Evolutionary conservation across 2,888 invertebrate genomes (phyloP).

Genomic region (Unio delphinus): DNA sequence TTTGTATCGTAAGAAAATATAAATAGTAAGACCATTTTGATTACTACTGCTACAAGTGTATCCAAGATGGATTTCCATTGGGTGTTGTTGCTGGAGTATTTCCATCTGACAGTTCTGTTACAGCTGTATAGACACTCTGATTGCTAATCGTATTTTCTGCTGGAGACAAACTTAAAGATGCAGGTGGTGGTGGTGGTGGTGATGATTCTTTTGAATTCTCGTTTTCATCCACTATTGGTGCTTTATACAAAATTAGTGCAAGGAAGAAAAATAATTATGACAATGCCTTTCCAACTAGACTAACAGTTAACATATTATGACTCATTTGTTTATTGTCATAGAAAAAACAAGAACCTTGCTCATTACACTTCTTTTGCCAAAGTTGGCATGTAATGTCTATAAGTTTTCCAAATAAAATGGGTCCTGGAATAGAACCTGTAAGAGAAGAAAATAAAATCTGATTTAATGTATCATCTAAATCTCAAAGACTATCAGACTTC

Average conservation of each 20-base stretch:
- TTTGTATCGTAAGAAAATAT: no score
- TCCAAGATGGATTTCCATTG: slow-evolving; percentile 11
- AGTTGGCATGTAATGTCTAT: slow-evolving; percentile 94
- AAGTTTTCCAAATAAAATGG: slow-evolving; percentile 93
- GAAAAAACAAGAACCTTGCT: slow-evolving; percentile 81
- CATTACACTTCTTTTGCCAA: slow-evolving; percentile 80
- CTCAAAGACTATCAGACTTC: no score
- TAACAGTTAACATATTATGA: slow-evolving; percentile 81
- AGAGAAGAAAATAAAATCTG: slow-evolving; percentile 2
- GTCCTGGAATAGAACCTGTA: slow-evolving; percentile 89
- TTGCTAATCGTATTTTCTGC: slow-evolving; percentile 17
- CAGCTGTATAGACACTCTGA: slow-evolving; percentile 42
- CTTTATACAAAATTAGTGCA: slow-evolving; percentile 84
- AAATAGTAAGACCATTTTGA: no score
- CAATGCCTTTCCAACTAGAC: slow-evolving; percentile 80
- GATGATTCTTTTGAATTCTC: slow-evolving; percentile 11
- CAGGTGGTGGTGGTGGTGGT: slow-evolving; percentile 20
- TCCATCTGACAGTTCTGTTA: slow-evolving; percentile 30
- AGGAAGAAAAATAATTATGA: slow-evolving; percentile 82
- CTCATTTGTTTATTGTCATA: slow-evolving; percentile 83
- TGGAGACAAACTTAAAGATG: slow-evolving; percentile 17
- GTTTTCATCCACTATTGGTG: slow-evolving; percentile 72
- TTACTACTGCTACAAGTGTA: slow-evolving; percentile 9
- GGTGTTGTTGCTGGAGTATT: slow-evolving; percentile 28
- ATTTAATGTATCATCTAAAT: no score